A percentile compares a stretch with the other conserved stretches of the same genome.
These are phyloP conservation scores for Pteropus alecto DNA, from an alignment of 2,113 vertebrate species.

Conservation along the genomic window DNA sequence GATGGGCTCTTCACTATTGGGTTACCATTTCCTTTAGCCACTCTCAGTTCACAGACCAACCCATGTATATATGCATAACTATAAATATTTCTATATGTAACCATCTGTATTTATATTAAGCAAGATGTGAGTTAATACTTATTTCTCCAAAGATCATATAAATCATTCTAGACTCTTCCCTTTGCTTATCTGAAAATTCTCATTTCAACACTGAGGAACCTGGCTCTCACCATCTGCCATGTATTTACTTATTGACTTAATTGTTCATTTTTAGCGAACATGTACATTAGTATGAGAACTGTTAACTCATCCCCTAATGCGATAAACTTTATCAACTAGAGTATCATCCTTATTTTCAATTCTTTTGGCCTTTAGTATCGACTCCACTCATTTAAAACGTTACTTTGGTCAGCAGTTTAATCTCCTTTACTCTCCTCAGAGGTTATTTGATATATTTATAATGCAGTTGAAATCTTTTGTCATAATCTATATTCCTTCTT, in stretches of 20 bases:
- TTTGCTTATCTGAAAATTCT: background rate
- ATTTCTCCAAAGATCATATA: background rate
- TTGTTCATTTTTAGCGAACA: background rate
- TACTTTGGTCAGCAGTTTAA: background rate
- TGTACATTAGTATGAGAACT: background rate
- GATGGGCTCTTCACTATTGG: background rate
- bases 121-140: background rate
- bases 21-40: background rate
- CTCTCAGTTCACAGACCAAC: background rate
- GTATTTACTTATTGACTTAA: background rate
- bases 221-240: background rate
- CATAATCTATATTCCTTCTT: background rate
- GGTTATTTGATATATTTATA: background rate
- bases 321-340: background rate
- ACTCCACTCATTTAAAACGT: background rate
- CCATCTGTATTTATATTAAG: background rate
- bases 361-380: background rate
- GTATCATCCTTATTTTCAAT: background rate
- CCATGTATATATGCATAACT: background rate
- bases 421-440: background rate
- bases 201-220: background rate
- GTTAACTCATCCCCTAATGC: background rate
- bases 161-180: rapidly evolving
- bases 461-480: background rate
- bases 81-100: background rate